Evolutionary conservation across 2,113 vertebrate genomes (phyloP), one percentile per base, ranked within the genome.

Genomic region (Microtus ochrogaster): DNA sequence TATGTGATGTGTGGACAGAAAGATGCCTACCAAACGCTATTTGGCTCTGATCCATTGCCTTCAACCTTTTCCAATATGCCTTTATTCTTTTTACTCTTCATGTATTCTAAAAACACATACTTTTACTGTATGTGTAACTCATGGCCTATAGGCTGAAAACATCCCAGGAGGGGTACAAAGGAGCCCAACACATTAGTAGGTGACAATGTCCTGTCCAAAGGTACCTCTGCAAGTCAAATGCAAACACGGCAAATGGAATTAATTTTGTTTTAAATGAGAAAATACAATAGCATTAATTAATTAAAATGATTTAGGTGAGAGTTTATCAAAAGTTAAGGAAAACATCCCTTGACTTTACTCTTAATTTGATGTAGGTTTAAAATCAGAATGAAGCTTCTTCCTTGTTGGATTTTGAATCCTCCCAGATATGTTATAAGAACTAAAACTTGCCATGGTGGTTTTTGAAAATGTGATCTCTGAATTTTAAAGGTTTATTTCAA

Each of bases 401-500:
- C 36, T 89, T 77, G 65, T 26, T 92, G 77, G 63, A 30, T 70
- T 92, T 70, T 89, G 33, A 78, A 79, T 86, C 33, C 41, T 97
- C 73, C 30, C 91, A 92, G 78, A 89, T 41, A 92, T 96, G 77
- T 92, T 41, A 84, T 63, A 83, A 94, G 77, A 95, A 89, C 63
- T 61, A 74, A 92, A 95, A 91, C 65, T 77, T 84, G 86, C 77
- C 72, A 47, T 92, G 73, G 86, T 94, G 63, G 33, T 73, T 97
- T 96, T 95, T 83, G 24, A 92, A 94, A 97, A 63, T 94, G 33
- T 95, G 77, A 19, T 96, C 82, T 96, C 92, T 96, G 96, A 96
- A 93, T 94, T 96, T 96, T 91, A 97, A 97, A 97, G 95, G 92
- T 97, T 98, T 92, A 92, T 91, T 97, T 97, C 95, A 88, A 97